Evolutionary conservation across 2,113 vertebrate species (phyloP), one percentile per base, ranked within the genome.

Genomic region (Embiotoca jacksoni): DNA sequence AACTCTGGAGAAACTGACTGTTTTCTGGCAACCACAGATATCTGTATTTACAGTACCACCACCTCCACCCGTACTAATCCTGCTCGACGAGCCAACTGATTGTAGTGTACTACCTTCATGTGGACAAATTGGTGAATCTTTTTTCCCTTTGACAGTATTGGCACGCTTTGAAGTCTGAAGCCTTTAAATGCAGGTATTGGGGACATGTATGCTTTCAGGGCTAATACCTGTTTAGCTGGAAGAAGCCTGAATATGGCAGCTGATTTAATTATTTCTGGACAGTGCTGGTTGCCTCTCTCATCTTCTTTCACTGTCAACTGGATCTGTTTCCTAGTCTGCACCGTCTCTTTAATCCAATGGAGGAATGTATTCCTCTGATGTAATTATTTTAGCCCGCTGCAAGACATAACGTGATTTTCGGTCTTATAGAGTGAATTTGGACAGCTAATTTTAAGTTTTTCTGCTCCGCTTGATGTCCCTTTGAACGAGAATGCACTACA

Each of bases 351-450:
- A 78, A 74, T 73, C 65, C 60, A 75, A 5, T 56, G 31, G 5
- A 74, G 57, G 35, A 67, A 69, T 75, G 33, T 70, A 62, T 75
- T 68, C 52, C 67, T 81, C 54, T 80, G 72, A 81, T 70, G 72
- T 73, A 86, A 89, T 90, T 85, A 82, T 76, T 83, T 81, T 61
- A 69, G 23, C 56, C 47, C 0, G 8, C 79, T 78, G 57, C 15
- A 55, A 56, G 46, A 68, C 62, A 56, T 83, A 80, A 82, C 44
- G 32, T 58, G 32, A 72, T 88, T 85, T 84, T 70, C 61, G 60
- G 58, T 72, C 75, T 76, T 59, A 23, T 23, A 31, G 46, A 70
- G 52, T 62, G 79, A 78, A 85, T 63, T 82, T 33, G 50, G 46
- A 65, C 1, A 30, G 63, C 74, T 76, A 73, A 84, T 83, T 88